These are phyloP conservation scores for Ptilodon capucinus DNA, from an alignment of 2,888 invertebrate genomes.

Conservation along the genomic window DNA sequence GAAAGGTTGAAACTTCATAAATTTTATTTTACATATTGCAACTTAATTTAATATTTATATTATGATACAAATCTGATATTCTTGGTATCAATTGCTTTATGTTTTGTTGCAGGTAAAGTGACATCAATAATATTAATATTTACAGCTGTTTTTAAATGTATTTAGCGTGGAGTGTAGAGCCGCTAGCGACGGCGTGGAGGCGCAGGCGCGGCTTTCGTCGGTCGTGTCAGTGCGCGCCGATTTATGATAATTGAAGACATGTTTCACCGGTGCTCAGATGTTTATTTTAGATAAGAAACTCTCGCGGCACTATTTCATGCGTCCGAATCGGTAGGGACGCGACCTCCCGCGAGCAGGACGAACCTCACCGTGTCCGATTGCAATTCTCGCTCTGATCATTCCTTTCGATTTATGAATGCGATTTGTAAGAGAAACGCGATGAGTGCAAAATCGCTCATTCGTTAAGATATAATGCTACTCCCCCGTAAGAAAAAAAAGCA, in stretches of 20 bases:
- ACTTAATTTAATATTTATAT: too few relatives aligned
- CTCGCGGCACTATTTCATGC: constrained; percentile 78
- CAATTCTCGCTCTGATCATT: constrained; percentile 64
- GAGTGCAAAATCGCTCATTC: constrained; percentile 62
- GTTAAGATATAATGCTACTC: constrained; percentile 56
- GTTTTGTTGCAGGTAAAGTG: not conserved
- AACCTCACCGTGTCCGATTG: constrained; percentile 61
- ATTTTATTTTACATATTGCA: too few relatives aligned
- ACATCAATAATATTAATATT: not conserved
- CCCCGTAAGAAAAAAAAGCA: constrained; percentile 41
- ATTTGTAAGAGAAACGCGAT: constrained; percentile 62
- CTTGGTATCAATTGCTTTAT: not conserved
- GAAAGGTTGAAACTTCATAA: too few relatives aligned
- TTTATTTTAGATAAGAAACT: constrained; percentile 80
- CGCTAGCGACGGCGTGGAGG: constrained; percentile 35
- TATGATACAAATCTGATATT: not conserved
- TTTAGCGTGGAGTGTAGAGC: constrained; percentile 55
- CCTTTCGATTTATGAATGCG: constrained; percentile 65
- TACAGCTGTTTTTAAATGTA: constrained; percentile 16
- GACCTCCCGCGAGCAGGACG: constrained; percentile 69
- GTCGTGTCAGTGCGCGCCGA: constrained; percentile 72
- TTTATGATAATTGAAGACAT: constrained; percentile 83
- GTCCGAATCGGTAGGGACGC: constrained; percentile 72
- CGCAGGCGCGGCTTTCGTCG: constrained; percentile 66
- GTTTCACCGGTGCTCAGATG: constrained; percentile 80